A percentile compares a stretch with the other conserved stretches of the same genome.
These are phyloP conservation scores for Rapana venosa DNA, from an alignment of 2,888 invertebrate species.

Conservation along the genomic window DNA sequence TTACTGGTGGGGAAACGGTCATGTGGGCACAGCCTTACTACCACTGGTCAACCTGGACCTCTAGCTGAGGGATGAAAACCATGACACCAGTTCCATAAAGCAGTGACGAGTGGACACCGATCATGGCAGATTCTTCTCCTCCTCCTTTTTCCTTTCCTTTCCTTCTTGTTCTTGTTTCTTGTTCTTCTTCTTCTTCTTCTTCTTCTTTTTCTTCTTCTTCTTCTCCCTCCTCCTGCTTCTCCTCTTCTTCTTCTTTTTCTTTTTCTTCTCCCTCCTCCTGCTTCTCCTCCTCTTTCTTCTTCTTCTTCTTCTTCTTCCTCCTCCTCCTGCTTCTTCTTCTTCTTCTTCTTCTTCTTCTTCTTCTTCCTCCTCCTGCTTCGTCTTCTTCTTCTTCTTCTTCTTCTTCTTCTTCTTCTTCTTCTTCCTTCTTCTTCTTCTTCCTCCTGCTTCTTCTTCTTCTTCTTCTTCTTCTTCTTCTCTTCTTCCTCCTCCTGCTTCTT, in stretches of 20 bases:
- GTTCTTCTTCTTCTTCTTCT: not conserved
- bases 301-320: not conserved
- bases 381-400: not conserved
- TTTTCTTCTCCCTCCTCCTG: not conserved
- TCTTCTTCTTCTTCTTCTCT: too few relatives aligned
- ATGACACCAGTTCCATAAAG: too few relatives aligned
- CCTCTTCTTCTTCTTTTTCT: not conserved
- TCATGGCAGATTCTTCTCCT: not conserved
- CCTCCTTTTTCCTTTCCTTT: not conserved
- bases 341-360: not conserved
- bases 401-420: not conserved
- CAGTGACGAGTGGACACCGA: too few relatives aligned
- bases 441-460: too few relatives aligned
- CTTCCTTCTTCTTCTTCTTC: not conserved
- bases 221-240: not conserved
- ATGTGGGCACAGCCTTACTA: too few relatives aligned
- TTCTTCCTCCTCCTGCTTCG: not conserved
- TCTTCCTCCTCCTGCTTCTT: too few relatives aligned
- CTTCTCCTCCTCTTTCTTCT: not conserved
- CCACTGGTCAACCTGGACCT: too few relatives aligned
- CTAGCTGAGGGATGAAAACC: too few relatives aligned
- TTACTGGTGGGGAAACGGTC: too few relatives aligned
- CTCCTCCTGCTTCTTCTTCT: not conserved
- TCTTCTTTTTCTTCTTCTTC: not conserved
- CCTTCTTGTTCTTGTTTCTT: not conserved